A percentile compares a stretch with the other conserved stretches of the same genome.
These are phyloP conservation scores for Scaptomyza flava DNA, from an alignment of 2,888 invertebrate genomes.

Conservation along the genomic window DNA sequence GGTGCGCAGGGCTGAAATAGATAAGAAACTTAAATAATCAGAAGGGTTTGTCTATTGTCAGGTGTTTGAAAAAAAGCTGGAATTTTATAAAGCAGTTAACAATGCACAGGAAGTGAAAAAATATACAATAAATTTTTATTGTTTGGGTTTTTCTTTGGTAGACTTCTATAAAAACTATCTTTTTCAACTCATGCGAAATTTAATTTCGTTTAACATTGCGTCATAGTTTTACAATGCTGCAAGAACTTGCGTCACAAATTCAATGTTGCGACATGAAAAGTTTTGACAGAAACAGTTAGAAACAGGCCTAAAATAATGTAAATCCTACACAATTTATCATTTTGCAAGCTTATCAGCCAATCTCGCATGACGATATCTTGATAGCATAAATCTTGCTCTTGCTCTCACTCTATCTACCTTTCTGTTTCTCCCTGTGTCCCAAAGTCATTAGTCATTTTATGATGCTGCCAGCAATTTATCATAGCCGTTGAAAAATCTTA, in stretches of 20 bases:
- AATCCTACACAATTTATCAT: constrained; percentile 8
- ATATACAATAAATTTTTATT: neutral
- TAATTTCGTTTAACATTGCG: too few relatives aligned
- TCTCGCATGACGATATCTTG: constrained; percentile 4
- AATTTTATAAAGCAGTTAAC: neutral
- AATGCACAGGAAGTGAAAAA: neutral
- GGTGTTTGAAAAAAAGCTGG: neutral
- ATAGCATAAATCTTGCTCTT: constrained; percentile 9
- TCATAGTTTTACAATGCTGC: too few relatives aligned
- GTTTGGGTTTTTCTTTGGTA: neutral
- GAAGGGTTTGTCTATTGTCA: constrained; percentile 5
- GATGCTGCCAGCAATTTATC: constrained; percentile 23
- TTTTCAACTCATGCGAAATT: too few relatives aligned
- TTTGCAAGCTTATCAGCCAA: constrained; percentile 21
- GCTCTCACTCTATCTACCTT: constrained; percentile 1
- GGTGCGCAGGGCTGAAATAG: constrained; percentile 11
- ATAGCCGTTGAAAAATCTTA: constrained; percentile 26
- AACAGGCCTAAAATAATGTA: neutral
- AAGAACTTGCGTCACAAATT: too few relatives aligned
- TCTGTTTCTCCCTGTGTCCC: neutral
- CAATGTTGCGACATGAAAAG: too few relatives aligned
- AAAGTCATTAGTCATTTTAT: constrained; percentile 27
- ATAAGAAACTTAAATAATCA: constrained; percentile 13
- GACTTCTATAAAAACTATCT: too few relatives aligned
- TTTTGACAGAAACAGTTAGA: too few relatives aligned